Conservation (phyloP, 2,888 invertebrate species). For the Dryococelus australis region DNA sequence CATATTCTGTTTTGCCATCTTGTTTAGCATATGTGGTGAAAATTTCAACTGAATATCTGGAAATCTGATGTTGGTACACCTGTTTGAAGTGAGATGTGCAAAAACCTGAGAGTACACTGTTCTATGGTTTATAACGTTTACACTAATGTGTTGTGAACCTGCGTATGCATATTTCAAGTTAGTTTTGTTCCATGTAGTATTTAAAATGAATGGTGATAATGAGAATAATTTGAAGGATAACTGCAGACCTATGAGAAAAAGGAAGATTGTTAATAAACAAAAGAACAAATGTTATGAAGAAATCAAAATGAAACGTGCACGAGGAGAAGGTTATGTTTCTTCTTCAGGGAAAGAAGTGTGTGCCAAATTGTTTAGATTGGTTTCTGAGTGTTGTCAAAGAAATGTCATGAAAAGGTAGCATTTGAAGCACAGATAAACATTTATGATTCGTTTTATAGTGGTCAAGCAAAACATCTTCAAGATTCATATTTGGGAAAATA, state of each 20-base stretch:
- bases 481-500: neutral
- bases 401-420: neutral
- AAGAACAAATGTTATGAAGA: neutral
- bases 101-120: neutral
- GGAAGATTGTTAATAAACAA: neutral
- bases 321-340: neutral
- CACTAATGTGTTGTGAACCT: neutral
- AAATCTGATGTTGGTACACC: neutral
- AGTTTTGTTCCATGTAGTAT: neutral
- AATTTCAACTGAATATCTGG: neutral
- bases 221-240: neutral
- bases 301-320: neutral
- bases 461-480: neutral
- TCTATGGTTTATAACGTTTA: neutral
- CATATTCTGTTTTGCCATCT: too few relatives aligned
- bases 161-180: neutral
- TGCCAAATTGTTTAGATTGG: neutral
- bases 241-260: neutral
- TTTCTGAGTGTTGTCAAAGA: neutral
- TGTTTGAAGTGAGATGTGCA: neutral
- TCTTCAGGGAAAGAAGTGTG: neutral
- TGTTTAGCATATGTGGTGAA: too few relatives aligned
- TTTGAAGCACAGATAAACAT: slow-evolving; percentile 20
- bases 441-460: neutral
- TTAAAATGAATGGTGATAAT: neutral